Evolutionary conservation across 2,113 vertebrate species (phyloP).

Genomic region (Ahaetulla prasina): DNA sequence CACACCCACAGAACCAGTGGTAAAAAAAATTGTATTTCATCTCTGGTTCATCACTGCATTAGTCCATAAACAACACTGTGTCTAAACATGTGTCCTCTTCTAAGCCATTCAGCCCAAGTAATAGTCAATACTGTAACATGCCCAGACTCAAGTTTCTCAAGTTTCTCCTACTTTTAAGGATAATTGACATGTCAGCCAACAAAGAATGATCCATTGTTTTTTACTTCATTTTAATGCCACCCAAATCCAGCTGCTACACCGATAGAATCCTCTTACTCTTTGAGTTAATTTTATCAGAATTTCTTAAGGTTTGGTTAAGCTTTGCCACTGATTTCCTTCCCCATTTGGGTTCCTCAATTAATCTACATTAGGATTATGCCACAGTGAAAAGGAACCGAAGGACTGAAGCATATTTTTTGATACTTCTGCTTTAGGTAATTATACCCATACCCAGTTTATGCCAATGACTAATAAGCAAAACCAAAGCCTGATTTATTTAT

Average conservation of each 20-base stretch:
- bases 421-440: not conserved
- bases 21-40: too few species aligned
- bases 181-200: not conserved
- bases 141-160: not conserved
- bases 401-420: not conserved
- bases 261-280: not conserved
- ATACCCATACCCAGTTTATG: not conserved
- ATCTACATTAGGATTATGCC: fast-evolving
- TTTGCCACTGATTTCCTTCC: slow-evolving; percentile 10
- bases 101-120: slow-evolving; percentile 22
- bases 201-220: not conserved
- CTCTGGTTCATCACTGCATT: slow-evolving; percentile 27
- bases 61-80: not conserved
- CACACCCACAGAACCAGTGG: too few species aligned
- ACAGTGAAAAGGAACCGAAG: not conserved
- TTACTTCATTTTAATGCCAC: not conserved
- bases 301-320: not conserved
- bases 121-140: slow-evolving; percentile 24
- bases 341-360: not conserved
- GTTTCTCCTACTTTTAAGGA: not conserved
- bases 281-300: not conserved
- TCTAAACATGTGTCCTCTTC: not conserved
- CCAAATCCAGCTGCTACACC: not conserved
- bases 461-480: not conserved
- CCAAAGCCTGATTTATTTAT: not conserved